Percentiles rank a stretch among this genome's conserved stretches.
Conservation (phyloP, 2,888 invertebrate species). For the Orthosia gracilis region DNA sequence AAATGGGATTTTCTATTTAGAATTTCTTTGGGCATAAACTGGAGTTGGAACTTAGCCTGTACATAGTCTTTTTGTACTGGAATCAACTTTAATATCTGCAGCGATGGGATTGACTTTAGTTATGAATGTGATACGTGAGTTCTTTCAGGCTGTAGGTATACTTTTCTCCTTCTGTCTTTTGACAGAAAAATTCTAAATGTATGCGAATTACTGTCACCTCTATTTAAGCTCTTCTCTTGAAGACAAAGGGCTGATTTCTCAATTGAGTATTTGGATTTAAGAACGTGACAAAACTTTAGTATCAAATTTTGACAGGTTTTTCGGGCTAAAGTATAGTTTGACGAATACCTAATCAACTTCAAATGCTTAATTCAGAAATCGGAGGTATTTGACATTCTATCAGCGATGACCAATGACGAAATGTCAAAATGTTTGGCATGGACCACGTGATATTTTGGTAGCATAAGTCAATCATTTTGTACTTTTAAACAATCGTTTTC, state of each 20-base stretch:
- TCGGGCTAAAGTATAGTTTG: no score
- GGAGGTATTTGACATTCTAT: not conserved
- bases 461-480: not conserved
- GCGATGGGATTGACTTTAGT: not conserved
- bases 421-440: not conserved
- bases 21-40: constrained; percentile 42
- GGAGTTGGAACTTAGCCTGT: constrained; percentile 30
- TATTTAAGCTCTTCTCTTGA: not conserved
- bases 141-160: not conserved
- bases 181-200: not conserved
- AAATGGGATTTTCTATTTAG: constrained; percentile 54
- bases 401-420: not conserved
- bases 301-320: no score
- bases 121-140: not conserved
- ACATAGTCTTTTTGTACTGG: constrained; percentile 14
- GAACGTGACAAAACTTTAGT: no score
- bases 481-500: not conserved
- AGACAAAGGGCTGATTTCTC: no score
- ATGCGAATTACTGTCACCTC: not conserved
- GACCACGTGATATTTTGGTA: not conserved
- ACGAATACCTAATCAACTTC: no score
- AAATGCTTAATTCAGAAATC: no score
- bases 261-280: no score
- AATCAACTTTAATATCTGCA: constrained; percentile 21
- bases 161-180: not conserved